Evolutionary conservation across 2,888 invertebrate genomes (phyloP), one percentile per base, ranked within the genome.

Genomic region (Spisula subtruncata): DNA sequence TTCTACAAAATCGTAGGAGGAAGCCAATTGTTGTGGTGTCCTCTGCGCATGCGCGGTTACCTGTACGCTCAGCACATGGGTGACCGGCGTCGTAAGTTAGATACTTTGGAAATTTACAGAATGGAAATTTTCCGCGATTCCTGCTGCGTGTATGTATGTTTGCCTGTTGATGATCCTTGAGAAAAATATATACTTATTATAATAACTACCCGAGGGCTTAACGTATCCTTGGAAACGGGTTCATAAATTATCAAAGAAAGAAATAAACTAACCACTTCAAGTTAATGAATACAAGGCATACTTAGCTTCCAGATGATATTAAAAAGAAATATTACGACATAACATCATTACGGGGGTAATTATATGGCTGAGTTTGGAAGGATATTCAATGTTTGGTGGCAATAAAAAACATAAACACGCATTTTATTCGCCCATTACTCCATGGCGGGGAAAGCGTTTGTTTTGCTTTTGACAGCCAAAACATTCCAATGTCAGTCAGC

Each of bases 71-170:
- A 25, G 75, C 35, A 75, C 18, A 14, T 35, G 29, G n/a, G 32
- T 75, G 75, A 75, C 35, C 35, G 75, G 18, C 75, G 18, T 25
- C 75, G 18, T 25, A 16, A 25, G 75, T 32, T 75, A 35, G 75
- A 32, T 20, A 75, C 75, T 75, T 75, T 75, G 75, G 75, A 75
- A 75, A 75, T 75, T 75, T 75, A 32, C 75, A 32, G 75, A 32
- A 35, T 75, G 75, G 75, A 75, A 75, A 75, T 18, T 75, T 75
- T 75, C 32, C 32, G 29, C 29, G 35, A 32, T 32, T 32, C 29
- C 14, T 18, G 75, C 75, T 5, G 75, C 12, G 75, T 1, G 10
- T 16, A 75, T 75, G n/a, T 2, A 0, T 16, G 14, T 75, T 14
- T 75, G n/a, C 12, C 14, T 16, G 14, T 75, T 14, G 35, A 75